Percentiles rank a stretch among this genome's conserved stretches.
Conservation (phyloP, 2,113 vertebrate species). For the Anolis sagrei region DNA sequence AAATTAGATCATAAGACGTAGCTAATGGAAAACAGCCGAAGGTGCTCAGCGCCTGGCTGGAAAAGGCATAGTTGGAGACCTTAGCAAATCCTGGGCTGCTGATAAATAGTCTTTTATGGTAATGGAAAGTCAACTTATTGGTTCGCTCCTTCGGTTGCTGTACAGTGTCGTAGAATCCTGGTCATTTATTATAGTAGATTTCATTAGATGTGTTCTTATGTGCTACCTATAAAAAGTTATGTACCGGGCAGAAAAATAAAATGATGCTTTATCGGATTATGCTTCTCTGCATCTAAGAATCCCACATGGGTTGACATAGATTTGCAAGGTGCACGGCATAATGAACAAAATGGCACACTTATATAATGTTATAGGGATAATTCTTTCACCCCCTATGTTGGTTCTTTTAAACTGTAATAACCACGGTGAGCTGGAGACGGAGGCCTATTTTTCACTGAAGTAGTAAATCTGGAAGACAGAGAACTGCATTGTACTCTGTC, state of each 20-base stretch:
- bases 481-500: too few relatives aligned
- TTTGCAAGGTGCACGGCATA: constrained; percentile 56
- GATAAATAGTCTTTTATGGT: constrained; percentile 47
- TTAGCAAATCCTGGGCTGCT: constrained; percentile 7
- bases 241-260: constrained; percentile 57
- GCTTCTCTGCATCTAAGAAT: constrained; percentile 61
- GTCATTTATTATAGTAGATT: constrained; percentile 64
- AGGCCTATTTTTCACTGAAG: neutral
- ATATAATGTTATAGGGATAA: constrained; percentile 19
- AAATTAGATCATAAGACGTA: constrained; percentile 15
- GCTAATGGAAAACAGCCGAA: constrained; percentile 33
- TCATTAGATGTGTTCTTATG: constrained; percentile 67
- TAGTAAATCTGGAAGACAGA: neutral
- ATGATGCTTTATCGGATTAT: constrained; percentile 65
- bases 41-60: neutral
- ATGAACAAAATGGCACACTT: constrained; percentile 44
- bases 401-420: constrained; percentile 20
- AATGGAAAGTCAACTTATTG: constrained; percentile 44
- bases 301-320: constrained; percentile 41
- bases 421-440: neutral
- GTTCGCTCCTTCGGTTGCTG: constrained; percentile 60
- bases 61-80: constrained; percentile 31
- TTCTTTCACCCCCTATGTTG: constrained; percentile 27
- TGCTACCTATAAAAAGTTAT: constrained; percentile 53
- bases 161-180: constrained; percentile 30